Percentiles rank a stretch among this genome's conserved stretches.
Evolutionary conservation across 2,888 invertebrate genomes (phyloP).

Genomic region (Frankliniella intonsa): DNA sequence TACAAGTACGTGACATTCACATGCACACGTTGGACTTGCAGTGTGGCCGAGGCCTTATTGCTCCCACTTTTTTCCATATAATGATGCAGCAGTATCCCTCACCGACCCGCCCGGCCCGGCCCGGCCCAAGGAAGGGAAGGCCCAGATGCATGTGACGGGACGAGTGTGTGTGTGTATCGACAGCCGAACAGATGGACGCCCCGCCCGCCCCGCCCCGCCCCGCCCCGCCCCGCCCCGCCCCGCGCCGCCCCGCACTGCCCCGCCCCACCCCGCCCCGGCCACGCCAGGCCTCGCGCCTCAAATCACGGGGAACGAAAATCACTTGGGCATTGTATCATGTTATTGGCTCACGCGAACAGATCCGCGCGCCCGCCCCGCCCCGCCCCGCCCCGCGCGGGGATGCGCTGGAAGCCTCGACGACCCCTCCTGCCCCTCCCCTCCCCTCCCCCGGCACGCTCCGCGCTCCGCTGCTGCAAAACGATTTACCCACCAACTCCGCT

Average conservation of each 20-base stretch:
- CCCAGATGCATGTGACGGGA: not conserved
- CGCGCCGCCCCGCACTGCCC: not conserved
- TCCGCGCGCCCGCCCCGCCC: not conserved
- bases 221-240: not conserved
- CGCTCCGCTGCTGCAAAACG: no score
- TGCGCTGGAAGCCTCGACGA: not conserved
- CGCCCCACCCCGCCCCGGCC: not conserved
- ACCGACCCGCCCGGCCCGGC: not conserved
- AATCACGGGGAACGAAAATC: not conserved
- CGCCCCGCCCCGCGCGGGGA: not conserved
- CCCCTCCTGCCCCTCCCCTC: not conserved
- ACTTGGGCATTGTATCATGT: conserved; percentile 18
- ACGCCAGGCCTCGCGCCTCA: not conserved
- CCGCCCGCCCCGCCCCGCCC: not conserved
- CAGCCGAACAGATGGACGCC: not conserved
- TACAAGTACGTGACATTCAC: no score
- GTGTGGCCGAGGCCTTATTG: not conserved
- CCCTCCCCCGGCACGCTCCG: not conserved
- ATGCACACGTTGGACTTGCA: not conserved
- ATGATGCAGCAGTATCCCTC: not conserved
- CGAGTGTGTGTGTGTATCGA: not conserved
- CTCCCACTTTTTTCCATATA: not conserved
- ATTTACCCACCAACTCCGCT: no score
- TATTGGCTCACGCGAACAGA: conserved; percentile 12
- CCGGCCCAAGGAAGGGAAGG: not conserved